Base-by-base conservation (phyloP, 2,113 vertebrate species). In the Alaudala cheleensis region DNA sequence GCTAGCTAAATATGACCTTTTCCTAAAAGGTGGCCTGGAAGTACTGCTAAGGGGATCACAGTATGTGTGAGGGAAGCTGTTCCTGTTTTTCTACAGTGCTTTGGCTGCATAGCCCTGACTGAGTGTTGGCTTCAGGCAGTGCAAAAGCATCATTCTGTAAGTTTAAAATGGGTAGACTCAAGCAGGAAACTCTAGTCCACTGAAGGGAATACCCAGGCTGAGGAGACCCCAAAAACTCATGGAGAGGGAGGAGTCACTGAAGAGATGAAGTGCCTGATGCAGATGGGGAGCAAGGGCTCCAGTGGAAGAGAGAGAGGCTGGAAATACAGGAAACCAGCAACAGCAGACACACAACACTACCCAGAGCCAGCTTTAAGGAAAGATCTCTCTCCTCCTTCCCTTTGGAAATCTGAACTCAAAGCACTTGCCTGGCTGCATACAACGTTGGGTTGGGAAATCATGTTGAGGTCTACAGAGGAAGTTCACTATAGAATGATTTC, bases 231-330 rank as follows among this genome's bases (percentile, higher is more conserved):
- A 51, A 9, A 34, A 69, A 62, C 14, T 9, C 37, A 4, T 3
- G 10, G 20, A 9, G 16, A 92, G 9, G 40, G 47, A 53, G 23
- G 13, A 69, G 20, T 17, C 17, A 7, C 33, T 26, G 22, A 29
- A 47, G 58, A 66, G 33, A 15, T 0, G 1, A 21, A 0, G 0
- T 24, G 14, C 31, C 31, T 39, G 12, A 29, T 9, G 51, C 20
- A 33, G 17, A 26, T 4, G 1, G 25, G 13, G 14, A 56, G 12
- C 18, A 28, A n/a, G 28, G 18, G 14, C n/a, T 83, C 13, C 37
- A 39, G 49, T 33, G 82, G 8, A 29, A 51, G 56, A 26, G 28
- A 37, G n/a, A 18, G 23, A n/a, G 42, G 22, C 6, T 45, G 33
- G 47, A 69, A 71, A 14, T 40, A 7, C 7, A 64, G 54, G 18